Percentiles rank a stretch among this genome's conserved stretches.
phyloP scores from a whole-genome alignment of 2,797 vertebrate genomes.

The Oreonectes daqikongensis region DNA sequence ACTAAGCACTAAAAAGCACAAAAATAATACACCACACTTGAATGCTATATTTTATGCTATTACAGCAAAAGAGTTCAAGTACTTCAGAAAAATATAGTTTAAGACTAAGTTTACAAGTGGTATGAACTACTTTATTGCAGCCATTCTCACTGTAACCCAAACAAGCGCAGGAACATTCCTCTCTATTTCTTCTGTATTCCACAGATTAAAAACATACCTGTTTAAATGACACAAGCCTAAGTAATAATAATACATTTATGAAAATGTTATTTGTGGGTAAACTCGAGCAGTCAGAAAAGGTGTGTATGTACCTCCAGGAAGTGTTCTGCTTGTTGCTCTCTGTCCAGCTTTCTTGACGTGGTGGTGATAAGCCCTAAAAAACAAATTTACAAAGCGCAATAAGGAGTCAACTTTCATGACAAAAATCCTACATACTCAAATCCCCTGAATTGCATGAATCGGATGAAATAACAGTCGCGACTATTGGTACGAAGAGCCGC shows the following conservation, averaged over 20 bases:
- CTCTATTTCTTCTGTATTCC: no score
- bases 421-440: neutral
- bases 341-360: constrained; percentile 92
- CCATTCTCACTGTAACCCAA: no score
- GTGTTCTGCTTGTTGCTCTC: constrained; percentile 94
- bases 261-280: neutral
- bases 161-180: no score
- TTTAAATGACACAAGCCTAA: no score
- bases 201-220: no score
- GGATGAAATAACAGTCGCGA: neutral
- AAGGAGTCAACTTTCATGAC: neutral
- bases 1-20: no score
- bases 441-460: neutral
- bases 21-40: no score
- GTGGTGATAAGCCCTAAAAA: constrained; percentile 91
- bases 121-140: neutral
- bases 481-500: neutral
- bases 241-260: no score
- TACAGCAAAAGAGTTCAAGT: neutral
- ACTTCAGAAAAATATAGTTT: no score
- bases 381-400: neutral
- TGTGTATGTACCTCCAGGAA: constrained; percentile 88
- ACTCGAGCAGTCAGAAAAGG: neutral
- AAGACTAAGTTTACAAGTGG: neutral
- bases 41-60: no score